A percentile compares a stretch with the other conserved stretches of the same genome.
phyloP scores from a whole-genome alignment of 2,888 invertebrate genomes.

The Odontothrips loti region DNA sequence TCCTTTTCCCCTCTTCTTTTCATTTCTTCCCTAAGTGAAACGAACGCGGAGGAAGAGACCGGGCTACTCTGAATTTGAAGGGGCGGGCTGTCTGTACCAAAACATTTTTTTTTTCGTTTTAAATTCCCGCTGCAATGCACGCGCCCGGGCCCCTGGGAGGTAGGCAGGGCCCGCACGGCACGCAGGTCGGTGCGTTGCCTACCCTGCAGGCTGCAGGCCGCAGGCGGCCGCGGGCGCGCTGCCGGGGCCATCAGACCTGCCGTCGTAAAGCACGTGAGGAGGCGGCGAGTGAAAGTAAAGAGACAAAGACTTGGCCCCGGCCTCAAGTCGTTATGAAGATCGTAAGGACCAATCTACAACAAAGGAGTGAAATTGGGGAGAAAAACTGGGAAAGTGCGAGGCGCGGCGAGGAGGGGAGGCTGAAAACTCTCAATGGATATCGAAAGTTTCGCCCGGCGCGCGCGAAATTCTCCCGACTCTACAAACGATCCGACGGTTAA shows the following conservation, averaged over 20 bases:
- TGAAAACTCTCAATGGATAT: conserved; percentile 22
- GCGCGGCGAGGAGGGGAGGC: not conserved
- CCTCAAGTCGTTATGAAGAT: conserved; percentile 20
- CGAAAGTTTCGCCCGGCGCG: conserved; percentile 4
- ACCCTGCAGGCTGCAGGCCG: not conserved
- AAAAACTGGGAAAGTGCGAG: not conserved
- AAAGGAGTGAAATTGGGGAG: conserved; percentile 17
- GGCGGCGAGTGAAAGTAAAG: not conserved
- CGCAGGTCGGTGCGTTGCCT: not conserved
- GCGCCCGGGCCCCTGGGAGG: not conserved
- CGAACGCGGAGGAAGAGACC: too few relatives aligned
- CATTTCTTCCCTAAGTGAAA: too few relatives aligned
- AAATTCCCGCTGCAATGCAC: too few relatives aligned
- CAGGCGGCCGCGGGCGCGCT: not conserved
- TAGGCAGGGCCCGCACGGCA: not conserved
- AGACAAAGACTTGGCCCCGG: not conserved
- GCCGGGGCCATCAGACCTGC: not conserved
- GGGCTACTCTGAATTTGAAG: too few relatives aligned
- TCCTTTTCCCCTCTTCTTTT: too few relatives aligned
- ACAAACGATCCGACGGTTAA: conserved; percentile 11
- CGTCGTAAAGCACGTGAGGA: not conserved
- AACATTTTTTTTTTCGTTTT: too few relatives aligned
- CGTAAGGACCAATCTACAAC: conserved; percentile 12
- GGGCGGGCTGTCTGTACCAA: too few relatives aligned
- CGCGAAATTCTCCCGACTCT: conserved; percentile 10